phyloP scores from a whole-genome alignment of 2,797 vertebrate species.

The Spinus olivaceus region DNA sequence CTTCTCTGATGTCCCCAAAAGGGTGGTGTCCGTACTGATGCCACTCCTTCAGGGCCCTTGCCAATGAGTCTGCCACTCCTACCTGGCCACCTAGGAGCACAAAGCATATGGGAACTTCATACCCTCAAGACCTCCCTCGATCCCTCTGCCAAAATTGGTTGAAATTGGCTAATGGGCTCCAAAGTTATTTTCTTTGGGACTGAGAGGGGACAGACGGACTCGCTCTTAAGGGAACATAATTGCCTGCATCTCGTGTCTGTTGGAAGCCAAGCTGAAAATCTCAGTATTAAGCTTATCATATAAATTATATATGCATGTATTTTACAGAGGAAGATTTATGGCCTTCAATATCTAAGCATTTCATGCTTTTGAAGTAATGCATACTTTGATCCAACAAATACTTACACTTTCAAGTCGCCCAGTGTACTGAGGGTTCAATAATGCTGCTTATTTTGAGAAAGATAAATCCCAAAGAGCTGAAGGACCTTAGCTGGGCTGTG shows the following conservation, averaged over 20 bases:
- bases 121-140: neutral
- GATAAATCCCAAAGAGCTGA: neutral
- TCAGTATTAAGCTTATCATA: slow-evolving; percentile 47
- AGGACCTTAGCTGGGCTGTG: neutral
- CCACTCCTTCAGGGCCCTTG: neutral
- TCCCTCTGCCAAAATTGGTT: neutral
- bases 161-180: neutral
- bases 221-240: slow-evolving; percentile 15
- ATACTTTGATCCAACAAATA: slow-evolving; percentile 53
- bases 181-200: slow-evolving; percentile 61
- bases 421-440: neutral
- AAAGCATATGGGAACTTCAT: neutral
- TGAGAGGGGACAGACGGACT: slow-evolving; percentile 42
- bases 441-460: neutral
- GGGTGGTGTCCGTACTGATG: neutral
- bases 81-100: slow-evolving; percentile 29
- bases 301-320: slow-evolving; percentile 53
- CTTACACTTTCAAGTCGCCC: neutral
- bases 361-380: slow-evolving; percentile 57
- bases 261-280: slow-evolving; percentile 41
- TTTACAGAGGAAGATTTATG: slow-evolving; percentile 54
- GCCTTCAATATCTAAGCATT: slow-evolving; percentile 52
- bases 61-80: neutral
- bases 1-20: neutral
- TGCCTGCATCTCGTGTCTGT: slow-evolving; percentile 7